phyloP scores from a whole-genome alignment of 2,888 invertebrate species.

The Erannis defoliaria region DNA sequence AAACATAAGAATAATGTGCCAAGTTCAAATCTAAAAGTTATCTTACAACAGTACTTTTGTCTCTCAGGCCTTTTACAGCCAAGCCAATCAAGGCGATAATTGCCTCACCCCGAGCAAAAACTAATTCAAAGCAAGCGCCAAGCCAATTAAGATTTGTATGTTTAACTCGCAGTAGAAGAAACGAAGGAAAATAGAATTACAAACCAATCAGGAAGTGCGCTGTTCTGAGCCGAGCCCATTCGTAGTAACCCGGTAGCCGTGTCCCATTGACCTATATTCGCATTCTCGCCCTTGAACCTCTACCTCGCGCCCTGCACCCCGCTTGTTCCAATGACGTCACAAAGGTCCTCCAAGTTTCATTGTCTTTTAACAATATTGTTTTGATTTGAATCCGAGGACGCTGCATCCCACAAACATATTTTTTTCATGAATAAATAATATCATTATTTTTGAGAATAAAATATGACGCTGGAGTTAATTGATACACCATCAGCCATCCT shows the following conservation, averaged over 20 bases:
- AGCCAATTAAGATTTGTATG: constrained; percentile 10
- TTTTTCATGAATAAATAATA: constrained; percentile 18
- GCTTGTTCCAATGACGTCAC: constrained; percentile 77
- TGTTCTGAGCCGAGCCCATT: constrained; percentile 46
- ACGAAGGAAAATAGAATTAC: constrained; percentile 44
- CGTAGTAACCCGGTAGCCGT: constrained; percentile 62
- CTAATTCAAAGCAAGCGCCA: constrained; percentile 8
- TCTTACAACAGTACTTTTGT: not conserved
- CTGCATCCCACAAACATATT: constrained; percentile 46
- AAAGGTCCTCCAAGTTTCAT: constrained; percentile 64
- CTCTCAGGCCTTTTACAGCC: not conserved
- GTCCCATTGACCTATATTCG: constrained; percentile 80
- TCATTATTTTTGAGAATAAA: not conserved
- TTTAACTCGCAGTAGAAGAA: constrained; percentile 32
- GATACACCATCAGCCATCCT: not conserved
- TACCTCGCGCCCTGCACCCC: constrained; percentile 51
- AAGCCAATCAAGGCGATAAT: not conserved
- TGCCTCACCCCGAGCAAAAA: not conserved
- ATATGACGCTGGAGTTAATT: no score
- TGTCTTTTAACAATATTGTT: constrained; percentile 61
- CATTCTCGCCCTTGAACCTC: constrained; percentile 83
- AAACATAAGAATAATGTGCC: not conserved
- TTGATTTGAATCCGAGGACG: constrained; percentile 49
- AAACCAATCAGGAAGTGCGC: constrained; percentile 55
- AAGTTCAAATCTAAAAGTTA: not conserved